Conservation (phyloP, 2,888 invertebrate genomes). For the Stenolophus ochropezus region DNA sequence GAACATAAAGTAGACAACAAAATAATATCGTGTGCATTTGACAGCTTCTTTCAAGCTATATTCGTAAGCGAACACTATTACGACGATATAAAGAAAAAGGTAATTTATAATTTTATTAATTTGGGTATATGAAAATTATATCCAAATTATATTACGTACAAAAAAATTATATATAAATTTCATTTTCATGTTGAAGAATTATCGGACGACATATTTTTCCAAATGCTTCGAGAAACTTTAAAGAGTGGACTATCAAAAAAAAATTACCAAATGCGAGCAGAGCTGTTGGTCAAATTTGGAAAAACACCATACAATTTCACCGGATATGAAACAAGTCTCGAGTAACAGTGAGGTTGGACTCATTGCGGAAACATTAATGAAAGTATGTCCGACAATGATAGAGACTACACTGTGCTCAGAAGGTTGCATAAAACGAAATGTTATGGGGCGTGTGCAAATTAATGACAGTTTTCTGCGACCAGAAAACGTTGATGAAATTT, state of each 20-base stretch:
- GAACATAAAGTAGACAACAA: constrained; percentile 5
- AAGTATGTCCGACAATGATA: constrained; percentile 13
- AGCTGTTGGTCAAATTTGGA: constrained; percentile 20
- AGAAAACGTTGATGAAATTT: neutral
- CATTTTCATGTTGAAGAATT: constrained; percentile 6
- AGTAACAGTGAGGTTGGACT: neutral
- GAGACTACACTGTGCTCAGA: neutral
- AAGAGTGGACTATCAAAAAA: neutral
- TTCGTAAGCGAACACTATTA: constrained; percentile 16
- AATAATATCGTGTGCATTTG: constrained; percentile 15
- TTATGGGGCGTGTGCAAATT: constrained; percentile 23
- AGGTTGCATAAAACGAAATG: neutral
- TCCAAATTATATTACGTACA: too few species aligned
- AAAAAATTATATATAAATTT: too few species aligned
- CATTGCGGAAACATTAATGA: constrained; percentile 7
- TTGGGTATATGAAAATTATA: too few species aligned
- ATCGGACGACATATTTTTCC: constrained; percentile 6
- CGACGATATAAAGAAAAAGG: constrained; percentile 5
- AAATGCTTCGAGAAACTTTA: neutral
- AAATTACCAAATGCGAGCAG: constrained; percentile 11
- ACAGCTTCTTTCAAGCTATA: constrained; percentile 27
- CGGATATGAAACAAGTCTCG: neutral
- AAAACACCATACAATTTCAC: constrained; percentile 5
- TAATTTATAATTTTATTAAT: too few species aligned
- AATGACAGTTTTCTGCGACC: neutral